Evolutionary conservation across 2,797 vertebrate species (phyloP).

Genomic region (Siniperca scherzeri): DNA sequence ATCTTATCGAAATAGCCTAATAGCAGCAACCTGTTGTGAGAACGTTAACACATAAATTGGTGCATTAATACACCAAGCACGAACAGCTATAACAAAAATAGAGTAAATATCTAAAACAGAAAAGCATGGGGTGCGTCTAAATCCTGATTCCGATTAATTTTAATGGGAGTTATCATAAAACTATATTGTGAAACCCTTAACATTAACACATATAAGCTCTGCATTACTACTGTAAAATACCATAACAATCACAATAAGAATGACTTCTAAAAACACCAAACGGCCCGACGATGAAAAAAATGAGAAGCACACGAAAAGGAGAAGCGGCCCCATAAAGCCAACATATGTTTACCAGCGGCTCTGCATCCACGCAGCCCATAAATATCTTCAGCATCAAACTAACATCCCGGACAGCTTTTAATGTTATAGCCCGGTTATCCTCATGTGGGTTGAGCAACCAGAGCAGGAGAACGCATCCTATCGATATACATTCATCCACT

Average conservation of each 20-base stretch:
- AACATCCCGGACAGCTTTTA: constrained; percentile 17
- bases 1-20: background rate
- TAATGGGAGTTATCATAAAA: background rate
- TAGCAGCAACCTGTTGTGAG: background rate
- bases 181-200: background rate
- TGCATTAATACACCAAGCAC: background rate
- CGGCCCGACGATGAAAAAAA: constrained; percentile 19
- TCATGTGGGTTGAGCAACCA: constrained; percentile 26
- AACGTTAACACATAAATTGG: background rate
- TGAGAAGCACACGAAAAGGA: constrained; percentile 13
- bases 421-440: constrained; percentile 38
- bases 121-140: background rate
- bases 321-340: constrained; percentile 26
- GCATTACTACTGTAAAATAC: background rate
- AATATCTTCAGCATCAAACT: constrained; percentile 58
- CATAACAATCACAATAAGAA: background rate
- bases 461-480: background rate
- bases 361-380: constrained; percentile 43
- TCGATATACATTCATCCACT: background rate
- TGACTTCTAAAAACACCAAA: constrained; percentile 10
- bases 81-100: background rate
- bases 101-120: background rate
- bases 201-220: background rate
- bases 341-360: constrained; percentile 57
- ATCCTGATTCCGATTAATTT: background rate